A percentile compares a stretch with the other conserved stretches of the same genome.
Conservation (phyloP, 2,113 vertebrate species). For the Eptatretus burgeri region DNA sequence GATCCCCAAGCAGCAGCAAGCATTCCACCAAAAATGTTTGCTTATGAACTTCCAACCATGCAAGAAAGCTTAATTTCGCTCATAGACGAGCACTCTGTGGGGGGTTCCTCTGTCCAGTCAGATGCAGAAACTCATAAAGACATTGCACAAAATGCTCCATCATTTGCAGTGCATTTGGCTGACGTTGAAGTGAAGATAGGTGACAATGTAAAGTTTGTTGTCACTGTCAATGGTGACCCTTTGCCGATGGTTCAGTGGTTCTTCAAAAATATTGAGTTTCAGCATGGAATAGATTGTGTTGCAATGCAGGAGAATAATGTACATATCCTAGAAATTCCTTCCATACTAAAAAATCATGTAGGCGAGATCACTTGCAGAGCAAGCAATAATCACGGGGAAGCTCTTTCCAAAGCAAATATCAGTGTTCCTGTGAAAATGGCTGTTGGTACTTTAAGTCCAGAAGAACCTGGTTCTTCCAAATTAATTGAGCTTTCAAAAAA, state of each 20-base stretch:
- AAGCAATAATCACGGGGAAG: slow-evolving; percentile 29
- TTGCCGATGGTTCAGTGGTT: slow-evolving; percentile 49
- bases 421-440: slow-evolving; percentile 21
- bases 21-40: background rate
- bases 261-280: slow-evolving; percentile 27
- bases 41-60: background rate
- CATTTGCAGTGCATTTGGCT: slow-evolving; percentile 31
- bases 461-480: too few relatives aligned
- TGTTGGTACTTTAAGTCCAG: background rate
- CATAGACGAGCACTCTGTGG: too few relatives aligned
- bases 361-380: slow-evolving; percentile 45
- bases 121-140: too few relatives aligned
- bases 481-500: too few relatives aligned
- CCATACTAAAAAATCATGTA: slow-evolving; percentile 25
- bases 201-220: slow-evolving; percentile 33
- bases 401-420: slow-evolving; percentile 29
- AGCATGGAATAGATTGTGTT: slow-evolving; percentile 22
- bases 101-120: too few relatives aligned
- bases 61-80: background rate
- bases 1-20: slow-evolving; percentile 18
- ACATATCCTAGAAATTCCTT: slow-evolving; percentile 34
- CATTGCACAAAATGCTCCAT: too few relatives aligned
- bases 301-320: slow-evolving; percentile 35
- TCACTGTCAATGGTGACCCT: slow-evolving; percentile 33
- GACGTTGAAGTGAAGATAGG: slow-evolving; percentile 23